Evolutionary conservation across 92 coral and sea anemone genomes (phyloP).

Genomic region (Nematostella vectensis): DNA sequence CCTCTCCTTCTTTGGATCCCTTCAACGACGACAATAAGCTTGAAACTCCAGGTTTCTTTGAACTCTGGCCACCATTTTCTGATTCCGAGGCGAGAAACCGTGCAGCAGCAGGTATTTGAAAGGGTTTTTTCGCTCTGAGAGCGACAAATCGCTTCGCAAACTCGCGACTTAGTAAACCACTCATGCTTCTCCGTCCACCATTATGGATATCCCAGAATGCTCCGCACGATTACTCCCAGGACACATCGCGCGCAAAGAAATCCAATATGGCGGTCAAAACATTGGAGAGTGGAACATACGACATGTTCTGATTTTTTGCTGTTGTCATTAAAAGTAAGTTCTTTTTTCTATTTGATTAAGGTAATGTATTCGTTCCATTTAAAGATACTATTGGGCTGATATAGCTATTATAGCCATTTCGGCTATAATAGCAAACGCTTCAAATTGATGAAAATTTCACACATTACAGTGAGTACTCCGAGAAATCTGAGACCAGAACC

Average conservation of each 20-base stretch:
- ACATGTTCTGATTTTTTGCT: too few relatives aligned
- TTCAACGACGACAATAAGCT: slow-evolving; percentile 12
- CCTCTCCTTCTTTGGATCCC: neutral
- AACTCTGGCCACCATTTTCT: neutral
- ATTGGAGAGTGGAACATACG: slow-evolving; percentile 3
- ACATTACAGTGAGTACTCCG: slow-evolving; percentile 28
- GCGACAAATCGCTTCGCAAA: slow-evolving; percentile 3
- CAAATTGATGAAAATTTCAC: too few relatives aligned
- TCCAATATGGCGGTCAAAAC: slow-evolving; percentile 43
- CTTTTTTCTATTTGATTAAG: too few relatives aligned
- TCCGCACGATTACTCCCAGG: slow-evolving; percentile 28
- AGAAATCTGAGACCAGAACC: slow-evolving; percentile 67
- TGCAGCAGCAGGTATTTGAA: slow-evolving; percentile 1
- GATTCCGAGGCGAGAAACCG: slow-evolving; percentile 9
- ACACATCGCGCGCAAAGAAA: slow-evolving; percentile 19
- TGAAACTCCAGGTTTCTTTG: slow-evolving; percentile 4
- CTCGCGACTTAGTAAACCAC: slow-evolving; percentile 12
- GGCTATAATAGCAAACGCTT: too few relatives aligned
- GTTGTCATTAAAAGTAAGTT: too few relatives aligned
- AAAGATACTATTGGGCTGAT: too few relatives aligned
- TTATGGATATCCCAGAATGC: slow-evolving; percentile 58
- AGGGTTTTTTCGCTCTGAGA: slow-evolving; percentile 5
- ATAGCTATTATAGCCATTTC: too few relatives aligned
- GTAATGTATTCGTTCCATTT: too few relatives aligned
- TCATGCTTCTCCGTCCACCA: slow-evolving; percentile 49